Evolutionary conservation across 2,888 invertebrate species (phyloP).

Genomic region (Scaptomyza tumidula): DNA sequence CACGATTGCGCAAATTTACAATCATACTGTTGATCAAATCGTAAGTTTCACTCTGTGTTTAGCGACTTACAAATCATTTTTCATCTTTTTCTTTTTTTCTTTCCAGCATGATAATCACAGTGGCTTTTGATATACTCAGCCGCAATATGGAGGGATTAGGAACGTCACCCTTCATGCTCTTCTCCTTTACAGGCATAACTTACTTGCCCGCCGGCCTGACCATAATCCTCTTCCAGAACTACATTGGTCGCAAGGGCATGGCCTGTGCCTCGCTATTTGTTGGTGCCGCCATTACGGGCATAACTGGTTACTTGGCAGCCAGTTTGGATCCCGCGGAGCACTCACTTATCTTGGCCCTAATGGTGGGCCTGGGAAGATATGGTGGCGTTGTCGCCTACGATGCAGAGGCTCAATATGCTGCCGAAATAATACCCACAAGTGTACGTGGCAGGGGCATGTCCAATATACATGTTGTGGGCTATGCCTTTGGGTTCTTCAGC

Average conservation of each 20-base stretch:
- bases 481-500: constrained; percentile 86
- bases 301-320: constrained; percentile 85
- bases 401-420: constrained; percentile 87
- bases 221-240: constrained; percentile 82
- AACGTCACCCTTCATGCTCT: constrained; percentile 86
- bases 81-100: no score
- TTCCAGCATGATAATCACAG: constrained; percentile 86
- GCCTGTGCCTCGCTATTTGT: constrained; percentile 85
- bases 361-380: constrained; percentile 86
- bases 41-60: constrained; percentile 82
- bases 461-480: constrained; percentile 87
- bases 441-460: constrained; percentile 87
- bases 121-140: constrained; percentile 87
- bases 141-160: constrained; percentile 86
- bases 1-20: constrained; percentile 86
- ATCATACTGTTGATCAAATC: constrained; percentile 86
- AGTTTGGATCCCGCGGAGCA: constrained; percentile 75
- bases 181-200: constrained; percentile 85
- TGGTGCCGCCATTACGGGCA: constrained; percentile 85
- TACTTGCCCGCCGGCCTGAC: constrained; percentile 85
- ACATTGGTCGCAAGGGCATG: constrained; percentile 85
- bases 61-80: neutral
- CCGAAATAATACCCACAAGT: constrained; percentile 87
- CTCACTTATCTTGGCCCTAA: constrained; percentile 82
- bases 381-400: constrained; percentile 87